Percentiles rank a stretch among this genome's conserved stretches.
phyloP scores from a whole-genome alignment of 2,888 invertebrate species.

The Amiota minor region DNA sequence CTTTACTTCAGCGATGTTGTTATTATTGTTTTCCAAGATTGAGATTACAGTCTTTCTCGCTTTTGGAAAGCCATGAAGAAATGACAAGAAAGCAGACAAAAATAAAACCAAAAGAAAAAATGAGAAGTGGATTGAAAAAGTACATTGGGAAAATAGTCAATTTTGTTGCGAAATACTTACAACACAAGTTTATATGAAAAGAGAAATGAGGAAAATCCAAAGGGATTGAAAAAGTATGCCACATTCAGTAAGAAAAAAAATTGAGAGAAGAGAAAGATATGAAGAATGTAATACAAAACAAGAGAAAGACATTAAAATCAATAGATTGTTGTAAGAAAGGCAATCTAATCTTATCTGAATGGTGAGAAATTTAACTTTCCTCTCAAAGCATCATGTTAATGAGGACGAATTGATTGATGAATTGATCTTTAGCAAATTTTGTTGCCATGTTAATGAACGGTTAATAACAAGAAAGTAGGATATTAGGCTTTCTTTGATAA shows the following conservation, averaged over 20 bases:
- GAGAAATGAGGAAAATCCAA: not conserved
- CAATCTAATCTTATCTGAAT: too few relatives aligned
- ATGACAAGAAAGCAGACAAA: not conserved
- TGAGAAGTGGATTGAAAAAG: not conserved
- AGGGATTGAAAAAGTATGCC: not conserved
- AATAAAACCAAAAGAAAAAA: not conserved
- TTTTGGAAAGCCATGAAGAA: slow-evolving; percentile 12
- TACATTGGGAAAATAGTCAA: slow-evolving; percentile 23
- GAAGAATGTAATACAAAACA: too few relatives aligned
- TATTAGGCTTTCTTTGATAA: too few relatives aligned
- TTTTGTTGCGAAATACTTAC: slow-evolving; percentile 55
- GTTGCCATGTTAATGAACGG: too few relatives aligned
- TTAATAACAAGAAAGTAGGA: too few relatives aligned
- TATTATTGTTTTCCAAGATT: not conserved
- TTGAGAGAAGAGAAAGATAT: too few relatives aligned
- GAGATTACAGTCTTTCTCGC: not conserved
- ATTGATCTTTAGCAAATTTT: too few relatives aligned
- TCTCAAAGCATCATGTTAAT: too few relatives aligned
- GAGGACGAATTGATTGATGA: too few relatives aligned
- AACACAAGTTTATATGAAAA: not conserved
- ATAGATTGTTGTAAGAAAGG: too few relatives aligned
- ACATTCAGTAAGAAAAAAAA: not conserved
- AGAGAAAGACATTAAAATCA: too few relatives aligned
- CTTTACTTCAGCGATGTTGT: not conserved
- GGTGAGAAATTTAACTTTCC: too few relatives aligned